Conservation (phyloP, 2,113 vertebrate species). For the Eubucco bourcierii region DNA sequence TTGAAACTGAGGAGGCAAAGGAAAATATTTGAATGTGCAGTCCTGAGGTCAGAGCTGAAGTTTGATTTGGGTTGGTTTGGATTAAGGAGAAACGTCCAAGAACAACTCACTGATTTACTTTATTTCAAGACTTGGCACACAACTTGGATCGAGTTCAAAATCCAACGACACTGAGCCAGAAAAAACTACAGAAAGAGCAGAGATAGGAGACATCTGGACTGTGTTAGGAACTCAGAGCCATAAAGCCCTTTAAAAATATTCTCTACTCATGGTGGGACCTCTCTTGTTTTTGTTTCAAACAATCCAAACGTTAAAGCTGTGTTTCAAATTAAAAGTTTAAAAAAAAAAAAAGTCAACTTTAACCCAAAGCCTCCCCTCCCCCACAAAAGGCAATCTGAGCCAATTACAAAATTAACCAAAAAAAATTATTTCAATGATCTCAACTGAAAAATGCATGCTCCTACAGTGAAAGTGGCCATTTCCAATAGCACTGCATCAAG, state of each 20-base stretch:
- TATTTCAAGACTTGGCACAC: slow-evolving; percentile 81
- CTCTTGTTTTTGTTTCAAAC: slow-evolving; percentile 64
- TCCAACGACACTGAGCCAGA: slow-evolving; percentile 64
- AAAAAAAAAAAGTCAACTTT: background rate
- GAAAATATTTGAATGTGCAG: slow-evolving; percentile 70
- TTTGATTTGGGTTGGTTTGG: slow-evolving; percentile 73
- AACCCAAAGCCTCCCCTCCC: background rate
- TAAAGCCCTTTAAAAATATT: slow-evolving; percentile 73
- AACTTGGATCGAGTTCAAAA: slow-evolving; percentile 70
- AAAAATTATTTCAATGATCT: slow-evolving; percentile 5
- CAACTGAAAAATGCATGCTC: background rate
- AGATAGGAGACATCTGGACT: slow-evolving; percentile 80
- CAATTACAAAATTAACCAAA: slow-evolving; percentile 20
- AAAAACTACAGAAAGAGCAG: slow-evolving; percentile 70
- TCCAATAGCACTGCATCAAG: background rate
- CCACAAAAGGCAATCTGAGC: background rate
- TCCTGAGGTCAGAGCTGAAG: slow-evolving; percentile 78
- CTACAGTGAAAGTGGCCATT: background rate
- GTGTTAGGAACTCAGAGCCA: slow-evolving; percentile 73
- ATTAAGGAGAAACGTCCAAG: slow-evolving; percentile 76
- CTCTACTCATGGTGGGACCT: slow-evolving; percentile 40
- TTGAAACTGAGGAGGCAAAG: slow-evolving; percentile 61
- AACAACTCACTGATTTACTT: slow-evolving; percentile 81
- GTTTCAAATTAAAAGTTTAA: slow-evolving; percentile 42
- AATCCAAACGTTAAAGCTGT: slow-evolving; percentile 36